Evolutionary conservation across 2,113 vertebrate genomes (phyloP), one percentile per base, ranked within the genome.

Genomic region (Corvus hawaiiensis): DNA sequence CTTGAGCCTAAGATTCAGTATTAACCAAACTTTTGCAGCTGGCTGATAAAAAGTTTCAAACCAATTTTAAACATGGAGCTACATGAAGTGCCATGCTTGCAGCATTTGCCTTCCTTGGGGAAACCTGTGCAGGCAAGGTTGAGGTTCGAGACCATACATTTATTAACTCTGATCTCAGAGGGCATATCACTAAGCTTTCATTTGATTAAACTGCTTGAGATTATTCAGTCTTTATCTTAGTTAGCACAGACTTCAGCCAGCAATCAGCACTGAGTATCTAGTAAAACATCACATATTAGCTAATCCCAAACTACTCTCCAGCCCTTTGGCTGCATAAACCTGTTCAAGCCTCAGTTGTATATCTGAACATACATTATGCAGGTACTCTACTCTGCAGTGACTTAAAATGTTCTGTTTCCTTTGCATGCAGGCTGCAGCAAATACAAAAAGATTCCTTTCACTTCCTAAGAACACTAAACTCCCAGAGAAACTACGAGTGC

Each of bases 401-500:
- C 22, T 67, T 85, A 84, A 71, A 67, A 27, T 69, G 67, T 77
- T 39, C 64, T 66, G 3, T 26, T 44, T 94, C 91, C 39, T 93
- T 96, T 94, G 44, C 48, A 66, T 18, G 8, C 72, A 98, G 98
- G 97, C 96, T 82, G 95, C 96, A 46, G 92, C 97, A n/a, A 98
- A 98, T 83, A 93, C 98, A 32, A 93, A 98, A 49, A 95, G 98
- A 43, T 98, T 98, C 79, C 97, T 98, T 84, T 98, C 98, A 26
- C 98, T 98, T 92, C 98, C 98, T 81, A 98, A 98, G 95, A 98
- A 98, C 49, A 97, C 98, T 64, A 98, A 98, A 91, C 97, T 98
- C 22, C 97, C 98, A 78, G 98, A 98, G 94, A 98, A 97, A 78
- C 93, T 98, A 52, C 97, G 96, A 86, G 97, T 97, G 88, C 98